A percentile compares a stretch with the other conserved stretches of the same genome.
Conservation (phyloP, 2,797 vertebrate species). For the Oreonectes daqikongensis region DNA sequence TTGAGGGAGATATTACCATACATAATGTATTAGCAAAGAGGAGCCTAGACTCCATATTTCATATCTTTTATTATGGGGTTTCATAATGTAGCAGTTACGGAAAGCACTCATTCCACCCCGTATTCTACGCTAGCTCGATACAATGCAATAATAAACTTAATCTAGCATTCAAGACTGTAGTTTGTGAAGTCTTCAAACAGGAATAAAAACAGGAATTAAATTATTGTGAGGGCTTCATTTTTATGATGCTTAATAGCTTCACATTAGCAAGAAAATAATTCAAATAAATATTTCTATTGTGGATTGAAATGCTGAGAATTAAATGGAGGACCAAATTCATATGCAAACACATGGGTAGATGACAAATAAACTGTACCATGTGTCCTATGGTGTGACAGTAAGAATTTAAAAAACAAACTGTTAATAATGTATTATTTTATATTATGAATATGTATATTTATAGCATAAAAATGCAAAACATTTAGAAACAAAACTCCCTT, state of each 20-base stretch:
- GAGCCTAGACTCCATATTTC: constrained; percentile 52
- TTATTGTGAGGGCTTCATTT: constrained; percentile 6
- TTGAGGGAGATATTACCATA: constrained; percentile 58
- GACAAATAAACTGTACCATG: too few species aligned
- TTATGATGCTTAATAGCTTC: neutral
- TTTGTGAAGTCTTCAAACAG: neutral
- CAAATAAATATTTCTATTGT: neutral
- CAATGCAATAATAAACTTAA: constrained; percentile 16
- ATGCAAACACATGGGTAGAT: neutral
- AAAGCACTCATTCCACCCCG: constrained; percentile 44
- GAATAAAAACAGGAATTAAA: neutral
- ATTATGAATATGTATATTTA: too few species aligned
- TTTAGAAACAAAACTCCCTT: too few species aligned
- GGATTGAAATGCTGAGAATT: neutral
- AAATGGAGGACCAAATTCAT: neutral
- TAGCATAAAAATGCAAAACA: too few species aligned
- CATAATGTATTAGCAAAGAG: constrained; percentile 53
- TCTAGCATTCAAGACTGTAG: neutral
- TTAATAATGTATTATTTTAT: too few species aligned
- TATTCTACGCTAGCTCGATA: neutral
- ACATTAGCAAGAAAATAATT: neutral
- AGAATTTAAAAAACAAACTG: too few species aligned
- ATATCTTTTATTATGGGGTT: constrained; percentile 50
- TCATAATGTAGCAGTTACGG: constrained; percentile 45
- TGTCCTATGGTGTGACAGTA: too few species aligned